Evolutionary conservation across 2,888 invertebrate genomes (phyloP).

Genomic region (Thereva nobilitata): DNA sequence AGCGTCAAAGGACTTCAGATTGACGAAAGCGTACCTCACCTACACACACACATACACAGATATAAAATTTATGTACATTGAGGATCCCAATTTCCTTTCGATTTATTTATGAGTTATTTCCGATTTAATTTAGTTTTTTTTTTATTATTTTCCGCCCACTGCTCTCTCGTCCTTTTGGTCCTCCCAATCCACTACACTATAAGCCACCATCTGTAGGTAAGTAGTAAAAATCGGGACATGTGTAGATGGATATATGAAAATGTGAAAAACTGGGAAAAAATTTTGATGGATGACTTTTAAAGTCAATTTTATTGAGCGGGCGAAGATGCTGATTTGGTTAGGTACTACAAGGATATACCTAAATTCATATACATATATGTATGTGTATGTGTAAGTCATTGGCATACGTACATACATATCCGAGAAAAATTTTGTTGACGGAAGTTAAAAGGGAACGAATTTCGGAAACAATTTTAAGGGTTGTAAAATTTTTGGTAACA

Average conservation of each 20-base stretch:
- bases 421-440: conserved; percentile 2
- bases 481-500: conserved; percentile 17
- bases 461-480: conserved; percentile 30
- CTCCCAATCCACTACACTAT: conserved; percentile 15
- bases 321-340: too few relatives aligned
- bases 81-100: conserved; percentile 45
- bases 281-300: conserved; percentile 4
- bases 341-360: too few relatives aligned
- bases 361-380: too few relatives aligned
- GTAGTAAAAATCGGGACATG: neutral
- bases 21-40: neutral
- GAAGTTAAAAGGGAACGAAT: conserved; percentile 18
- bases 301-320: too few relatives aligned
- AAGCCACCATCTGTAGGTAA: neutral
- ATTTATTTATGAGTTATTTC: conserved; percentile 49
- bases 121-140: conserved; percentile 46
- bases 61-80: conserved; percentile 39
- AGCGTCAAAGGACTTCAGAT: neutral
- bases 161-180: conserved; percentile 29
- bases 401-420: neutral
- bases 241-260: conserved; percentile 2
- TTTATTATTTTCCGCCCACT: conserved; percentile 37
- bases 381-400: too few relatives aligned
- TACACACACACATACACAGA: conserved; percentile 7
- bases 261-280: neutral